Percentiles rank a stretch among this genome's conserved stretches.
These are phyloP conservation scores for Drosophila meridionalis DNA, from an alignment of 2,888 invertebrate species.

Conservation along the genomic window DNA sequence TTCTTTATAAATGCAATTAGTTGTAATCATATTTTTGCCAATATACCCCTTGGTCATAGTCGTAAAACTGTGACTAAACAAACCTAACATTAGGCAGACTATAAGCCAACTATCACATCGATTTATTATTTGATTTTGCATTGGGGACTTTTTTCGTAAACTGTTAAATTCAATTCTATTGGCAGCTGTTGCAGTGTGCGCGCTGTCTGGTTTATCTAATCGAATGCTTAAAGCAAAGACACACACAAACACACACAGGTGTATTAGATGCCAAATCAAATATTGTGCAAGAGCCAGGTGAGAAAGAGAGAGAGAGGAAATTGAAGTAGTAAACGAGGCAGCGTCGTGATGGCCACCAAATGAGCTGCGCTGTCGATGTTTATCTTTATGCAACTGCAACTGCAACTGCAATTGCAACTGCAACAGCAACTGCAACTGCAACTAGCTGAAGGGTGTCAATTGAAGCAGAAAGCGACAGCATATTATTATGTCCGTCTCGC, in stretches of 20 bases:
- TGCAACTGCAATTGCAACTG: constrained; percentile 47
- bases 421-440: constrained; percentile 36
- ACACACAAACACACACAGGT: constrained; percentile 9
- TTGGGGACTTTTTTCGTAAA: constrained; percentile 24
- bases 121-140: constrained; percentile 4
- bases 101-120: constrained; percentile 11
- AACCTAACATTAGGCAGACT: not conserved
- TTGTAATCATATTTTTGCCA: not conserved
- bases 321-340: constrained; percentile 18
- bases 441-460: constrained; percentile 73
- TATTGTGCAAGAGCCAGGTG: constrained; percentile 48
- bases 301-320: constrained; percentile 25
- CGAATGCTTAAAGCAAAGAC: constrained; percentile 33
- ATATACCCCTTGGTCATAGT: not conserved
- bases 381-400: constrained; percentile 61
- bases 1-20: not conserved
- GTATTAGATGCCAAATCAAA: constrained; percentile 43
- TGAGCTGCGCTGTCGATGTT: constrained; percentile 52
- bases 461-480: constrained; percentile 71
- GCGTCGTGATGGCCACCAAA: constrained; percentile 49
- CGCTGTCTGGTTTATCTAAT: constrained; percentile 45
- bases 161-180: constrained; percentile 46
- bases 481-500: constrained; percentile 14
- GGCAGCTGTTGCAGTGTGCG: constrained; percentile 17
- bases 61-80: not conserved